phyloP scores from a whole-genome alignment of 2,888 invertebrate genomes.

The Euproctis similis region DNA sequence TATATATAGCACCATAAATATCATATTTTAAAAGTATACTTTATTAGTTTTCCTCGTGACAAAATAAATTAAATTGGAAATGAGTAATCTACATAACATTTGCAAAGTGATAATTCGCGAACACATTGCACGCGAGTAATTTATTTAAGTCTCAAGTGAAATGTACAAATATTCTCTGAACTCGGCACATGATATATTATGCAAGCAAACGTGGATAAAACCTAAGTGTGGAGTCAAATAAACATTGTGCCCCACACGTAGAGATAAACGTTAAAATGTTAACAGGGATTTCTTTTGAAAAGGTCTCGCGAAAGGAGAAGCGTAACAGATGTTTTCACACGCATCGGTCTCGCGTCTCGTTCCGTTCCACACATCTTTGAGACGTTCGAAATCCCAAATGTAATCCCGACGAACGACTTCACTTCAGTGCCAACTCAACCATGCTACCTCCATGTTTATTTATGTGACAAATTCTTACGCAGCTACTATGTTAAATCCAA shows the following conservation, averaged over 20 bases:
- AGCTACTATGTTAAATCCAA: conserved; percentile 56
- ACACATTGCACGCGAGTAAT: conserved; percentile 10
- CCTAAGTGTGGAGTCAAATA: conserved; percentile 27
- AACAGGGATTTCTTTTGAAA: conserved; percentile 43
- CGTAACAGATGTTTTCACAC: conserved; percentile 71
- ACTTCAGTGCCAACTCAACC: conserved; percentile 60
- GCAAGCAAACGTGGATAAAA: conserved; percentile 24
- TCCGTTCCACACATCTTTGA: conserved; percentile 29
- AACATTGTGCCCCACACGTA: conserved; percentile 23
- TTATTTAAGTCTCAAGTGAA: conserved; percentile 14
- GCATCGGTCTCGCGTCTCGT: conserved; percentile 44
- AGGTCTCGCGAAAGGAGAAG: conserved; percentile 53
- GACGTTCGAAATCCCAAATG: conserved; percentile 62
- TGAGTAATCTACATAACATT: conserved; percentile 1
- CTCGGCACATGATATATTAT: conserved; percentile 21
- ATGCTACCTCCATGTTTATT: conserved; percentile 67
- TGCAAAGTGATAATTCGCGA: conserved; percentile 13
- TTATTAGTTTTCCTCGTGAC: too few species aligned
- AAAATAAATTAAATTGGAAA: too few species aligned
- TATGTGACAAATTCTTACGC: conserved; percentile 71
- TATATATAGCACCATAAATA: too few species aligned
- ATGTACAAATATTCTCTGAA: conserved; percentile 15
- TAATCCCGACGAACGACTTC: conserved; percentile 60
- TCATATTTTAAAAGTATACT: too few species aligned
- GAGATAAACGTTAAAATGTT: conserved; percentile 39